Conservation (phyloP, 2,888 invertebrate genomes). For the Sinohyriopsis cumingii region DNA sequence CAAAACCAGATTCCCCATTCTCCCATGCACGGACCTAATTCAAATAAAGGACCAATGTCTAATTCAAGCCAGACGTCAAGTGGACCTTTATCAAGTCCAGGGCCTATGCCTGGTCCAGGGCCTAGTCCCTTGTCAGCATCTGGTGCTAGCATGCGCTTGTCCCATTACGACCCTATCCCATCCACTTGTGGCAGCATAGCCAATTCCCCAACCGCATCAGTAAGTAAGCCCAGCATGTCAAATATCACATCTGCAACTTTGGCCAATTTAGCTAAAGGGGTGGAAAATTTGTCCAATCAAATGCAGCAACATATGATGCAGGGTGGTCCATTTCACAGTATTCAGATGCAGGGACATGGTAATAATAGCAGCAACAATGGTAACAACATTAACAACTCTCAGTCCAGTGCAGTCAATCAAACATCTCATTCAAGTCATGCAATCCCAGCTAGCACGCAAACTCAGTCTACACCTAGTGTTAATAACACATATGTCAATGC, state of each 20-base stretch:
- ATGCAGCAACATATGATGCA: conserved; percentile 72
- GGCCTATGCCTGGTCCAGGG: conserved; percentile 54
- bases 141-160: conserved; percentile 62
- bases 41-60: conserved; percentile 64
- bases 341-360: conserved; percentile 68
- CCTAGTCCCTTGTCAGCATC: conserved; percentile 49
- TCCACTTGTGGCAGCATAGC: conserved; percentile 41
- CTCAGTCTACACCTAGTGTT: conserved; percentile 66
- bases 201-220: conserved; percentile 51
- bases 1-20: conserved; percentile 58
- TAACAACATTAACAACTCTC: conserved; percentile 6
- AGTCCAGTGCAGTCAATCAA: background rate
- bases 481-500: conserved; percentile 75
- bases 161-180: conserved; percentile 62
- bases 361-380: conserved; percentile 28
- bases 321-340: conserved; percentile 71
- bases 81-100: conserved; percentile 54
- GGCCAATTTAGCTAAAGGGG: conserved; percentile 71
- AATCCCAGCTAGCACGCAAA: conserved; percentile 22
- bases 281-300: conserved; percentile 70
- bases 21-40: conserved; percentile 58
- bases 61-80: conserved; percentile 64
- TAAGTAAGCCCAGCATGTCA: conserved; percentile 60
- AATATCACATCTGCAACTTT: conserved; percentile 70
- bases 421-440: background rate